Evolutionary conservation across 2,113 vertebrate genomes (phyloP), one percentile per base, ranked within the genome.

Genomic region (Notothenia coriiceps): DNA sequence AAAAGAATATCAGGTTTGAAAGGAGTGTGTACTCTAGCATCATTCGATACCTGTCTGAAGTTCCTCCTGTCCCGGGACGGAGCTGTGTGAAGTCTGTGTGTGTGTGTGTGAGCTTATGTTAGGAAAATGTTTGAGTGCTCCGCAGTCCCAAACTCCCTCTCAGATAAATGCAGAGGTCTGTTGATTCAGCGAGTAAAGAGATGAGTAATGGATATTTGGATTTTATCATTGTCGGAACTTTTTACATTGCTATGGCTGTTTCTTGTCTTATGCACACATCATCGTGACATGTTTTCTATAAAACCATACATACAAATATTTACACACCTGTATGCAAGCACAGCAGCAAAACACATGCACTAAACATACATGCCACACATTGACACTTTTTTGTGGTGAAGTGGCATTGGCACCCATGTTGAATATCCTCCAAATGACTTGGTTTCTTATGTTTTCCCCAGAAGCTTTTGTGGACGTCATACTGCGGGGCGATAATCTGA

Each of bases 1-100:
- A 86, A 88, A 90, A 79, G 77, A 91, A 84, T 75, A 84, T 80
- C 74, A 78, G 78, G 70, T 88, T 89, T 88, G 88, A 91, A 86
- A 88, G 88, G 68, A 70, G 82, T 82, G 84, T 90, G 85, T 79
- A 77, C 63, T 84, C 71, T 81, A 77, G 84, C 84, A 88, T 86
- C 79, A 89, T 87, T 85, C 51, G 87, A 90, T 89, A 90, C 66
- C 70, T 74, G 44, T 52, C 83, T 90, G 46, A 86, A 83, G 50
- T 88, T 91, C 84, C 87, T 89, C 33, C 87, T 86, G 83, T 35
- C 35, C 87, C 3, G 47, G 11, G 57, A 50, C 25, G 44, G 63
- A 78, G 79, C 68, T 88, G 90, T 80, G 35, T 6, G 35, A 35
- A 9, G 10, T 64, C 72, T 51, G 29, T 79, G 65, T 80, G 54